Conservation (phyloP, 2,888 invertebrate species). For the Physocephala rufipes region DNA sequence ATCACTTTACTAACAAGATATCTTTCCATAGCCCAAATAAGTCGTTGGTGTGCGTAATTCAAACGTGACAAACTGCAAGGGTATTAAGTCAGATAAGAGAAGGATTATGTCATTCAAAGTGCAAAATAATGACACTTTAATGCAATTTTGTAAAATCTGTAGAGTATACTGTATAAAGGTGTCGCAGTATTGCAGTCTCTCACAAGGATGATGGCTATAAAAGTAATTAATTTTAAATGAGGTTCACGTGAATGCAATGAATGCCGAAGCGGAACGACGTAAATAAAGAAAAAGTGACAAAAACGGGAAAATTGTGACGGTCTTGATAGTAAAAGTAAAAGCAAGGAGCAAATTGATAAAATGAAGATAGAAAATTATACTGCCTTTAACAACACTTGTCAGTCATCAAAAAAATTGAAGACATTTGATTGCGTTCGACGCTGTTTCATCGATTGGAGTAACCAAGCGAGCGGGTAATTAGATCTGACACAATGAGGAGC, state of each 20-base stretch:
- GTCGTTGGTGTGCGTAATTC: constrained; percentile 86
- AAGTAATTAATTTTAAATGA: constrained; percentile 20
- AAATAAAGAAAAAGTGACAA: no score
- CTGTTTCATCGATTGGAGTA: background rate
- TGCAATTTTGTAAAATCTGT: constrained; percentile 11
- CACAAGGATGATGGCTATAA: background rate
- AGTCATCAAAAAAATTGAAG: constrained; percentile 1
- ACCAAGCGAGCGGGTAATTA: background rate
- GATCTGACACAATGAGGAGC: no score
- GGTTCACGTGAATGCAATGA: constrained; percentile 5
- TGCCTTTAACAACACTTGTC: constrained; percentile 1
- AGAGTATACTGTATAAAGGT: no score
- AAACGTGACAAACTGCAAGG: constrained; percentile 68
- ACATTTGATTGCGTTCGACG: constrained; percentile 1
- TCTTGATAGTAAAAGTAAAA: background rate
- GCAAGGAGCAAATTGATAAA: no score
- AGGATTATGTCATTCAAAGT: background rate
- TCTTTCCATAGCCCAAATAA: constrained; percentile 90
- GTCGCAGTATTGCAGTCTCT: no score
- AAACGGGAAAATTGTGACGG: no score
- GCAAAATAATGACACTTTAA: constrained; percentile 23
- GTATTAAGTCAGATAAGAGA: constrained; percentile 21
- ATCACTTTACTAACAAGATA: constrained; percentile 88
- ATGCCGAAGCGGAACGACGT: no score
- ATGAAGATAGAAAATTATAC: background rate